Percentiles rank a stretch among this genome's conserved stretches.
phyloP scores from a whole-genome alignment of 1,140 invertebrate species.

The Aphis craccivora region DNA sequence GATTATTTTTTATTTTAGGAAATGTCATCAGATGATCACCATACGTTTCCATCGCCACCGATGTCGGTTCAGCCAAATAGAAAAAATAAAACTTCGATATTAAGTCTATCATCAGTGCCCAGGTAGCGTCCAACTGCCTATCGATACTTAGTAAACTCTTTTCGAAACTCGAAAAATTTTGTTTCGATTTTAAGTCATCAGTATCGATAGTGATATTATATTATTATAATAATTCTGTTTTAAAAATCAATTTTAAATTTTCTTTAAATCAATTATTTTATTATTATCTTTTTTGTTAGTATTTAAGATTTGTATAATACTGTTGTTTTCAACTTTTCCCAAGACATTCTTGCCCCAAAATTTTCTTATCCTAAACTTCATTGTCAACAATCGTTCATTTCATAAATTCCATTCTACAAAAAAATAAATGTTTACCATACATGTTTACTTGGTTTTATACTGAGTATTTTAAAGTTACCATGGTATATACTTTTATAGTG shows the following conservation, averaged over 20 bases:
- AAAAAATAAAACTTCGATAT: slow-evolving; percentile 73
- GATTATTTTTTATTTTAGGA: slow-evolving; percentile 64
- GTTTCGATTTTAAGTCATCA: slow-evolving; percentile 48
- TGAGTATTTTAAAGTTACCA: slow-evolving; percentile 54
- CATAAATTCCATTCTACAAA: slow-evolving; percentile 33
- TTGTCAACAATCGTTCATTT: slow-evolving; percentile 41
- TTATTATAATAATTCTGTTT: slow-evolving; percentile 52
- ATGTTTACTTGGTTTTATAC: slow-evolving; percentile 37
- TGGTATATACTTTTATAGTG: slow-evolving; percentile 44
- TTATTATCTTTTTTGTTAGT: slow-evolving; percentile 47
- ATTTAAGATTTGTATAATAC: slow-evolving; percentile 54
- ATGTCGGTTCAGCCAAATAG: slow-evolving; percentile 82
- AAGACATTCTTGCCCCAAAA: slow-evolving; percentile 53
- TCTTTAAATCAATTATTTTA: slow-evolving; percentile 41
- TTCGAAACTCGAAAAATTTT: slow-evolving; percentile 48
- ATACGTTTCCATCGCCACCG: slow-evolving; percentile 74
- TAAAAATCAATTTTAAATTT: slow-evolving; percentile 37
- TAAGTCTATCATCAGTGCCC: slow-evolving; percentile 67
- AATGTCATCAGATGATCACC: slow-evolving; percentile 69
- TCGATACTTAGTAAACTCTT: slow-evolving; percentile 46
- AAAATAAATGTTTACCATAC: not conserved
- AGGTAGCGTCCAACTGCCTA: slow-evolving; percentile 51
- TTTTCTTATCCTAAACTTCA: slow-evolving; percentile 51
- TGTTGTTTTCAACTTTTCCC: slow-evolving; percentile 55
- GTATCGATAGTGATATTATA: slow-evolving; percentile 57